These are phyloP conservation scores for Macroglossus sobrinus DNA, from an alignment of 2,113 vertebrate genomes.

Conservation along the genomic window DNA sequence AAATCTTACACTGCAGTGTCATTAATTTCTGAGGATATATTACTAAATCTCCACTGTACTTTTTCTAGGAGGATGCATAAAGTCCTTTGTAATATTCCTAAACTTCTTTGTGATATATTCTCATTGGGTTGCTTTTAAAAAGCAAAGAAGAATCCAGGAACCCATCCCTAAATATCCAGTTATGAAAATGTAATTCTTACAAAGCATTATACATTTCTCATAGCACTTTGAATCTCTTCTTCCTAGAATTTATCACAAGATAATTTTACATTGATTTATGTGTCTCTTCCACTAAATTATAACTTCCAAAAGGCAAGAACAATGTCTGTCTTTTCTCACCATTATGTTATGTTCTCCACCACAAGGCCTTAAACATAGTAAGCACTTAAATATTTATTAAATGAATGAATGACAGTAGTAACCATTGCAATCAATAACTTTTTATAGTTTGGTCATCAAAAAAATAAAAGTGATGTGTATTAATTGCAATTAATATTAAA, in stretches of 20 bases:
- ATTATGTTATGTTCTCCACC: background rate
- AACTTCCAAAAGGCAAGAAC: background rate
- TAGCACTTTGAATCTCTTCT: background rate
- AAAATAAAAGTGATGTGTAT: background rate
- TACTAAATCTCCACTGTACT: background rate
- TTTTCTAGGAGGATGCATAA: background rate
- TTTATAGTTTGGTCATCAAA: background rate
- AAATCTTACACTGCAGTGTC: background rate
- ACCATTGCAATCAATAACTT: background rate
- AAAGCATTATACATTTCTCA: background rate
- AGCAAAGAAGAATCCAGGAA: background rate
- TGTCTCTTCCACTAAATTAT: background rate
- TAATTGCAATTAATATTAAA: background rate
- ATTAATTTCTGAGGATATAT: background rate
- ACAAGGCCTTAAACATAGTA: background rate
- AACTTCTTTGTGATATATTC: background rate
- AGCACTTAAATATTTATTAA: background rate
- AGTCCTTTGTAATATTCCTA: background rate
- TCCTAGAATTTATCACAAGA: background rate
- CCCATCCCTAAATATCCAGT: background rate
- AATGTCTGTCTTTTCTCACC: background rate
- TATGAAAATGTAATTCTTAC: background rate
- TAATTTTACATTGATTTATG: background rate
- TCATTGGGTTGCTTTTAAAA: background rate
- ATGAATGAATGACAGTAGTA: constrained; percentile 19